Base-by-base conservation (phyloP, 2,113 vertebrate genomes). In the Hippocampus guttulatus region DNA sequence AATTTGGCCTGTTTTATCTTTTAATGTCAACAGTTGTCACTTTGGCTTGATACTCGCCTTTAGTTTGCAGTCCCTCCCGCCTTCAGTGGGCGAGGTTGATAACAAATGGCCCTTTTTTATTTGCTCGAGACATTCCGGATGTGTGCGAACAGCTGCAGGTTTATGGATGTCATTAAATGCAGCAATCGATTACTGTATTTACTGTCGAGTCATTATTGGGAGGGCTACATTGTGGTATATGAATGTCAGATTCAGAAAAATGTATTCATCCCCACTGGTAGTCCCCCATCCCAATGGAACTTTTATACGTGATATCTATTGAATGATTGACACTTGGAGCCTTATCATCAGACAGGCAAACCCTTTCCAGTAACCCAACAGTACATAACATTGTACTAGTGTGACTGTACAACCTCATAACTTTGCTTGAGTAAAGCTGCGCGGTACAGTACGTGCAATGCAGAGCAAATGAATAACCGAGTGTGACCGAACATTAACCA, bases 1-100 rank as follows among this genome's bases (percentile, higher is more conserved):
- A 38, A 38, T 38, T 38, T 38, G 33, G 5, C 33, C 33, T 38
- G 5, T 38, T 38, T 38, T 38, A 38, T 38, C 33, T 38, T 43
- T 43, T 11, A 51, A 20, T 51, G 5, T 6, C 15, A 55, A n/a
- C n/a, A n/a, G n/a, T n/a, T n/a, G n/a, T n/a, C n/a, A n/a, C n/a
- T n/a, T n/a, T n/a, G n/a, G n/a, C n/a, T n/a, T n/a, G n/a, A n/a
- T n/a, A n/a, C n/a, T n/a, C n/a, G n/a, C n/a, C n/a, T n/a, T n/a
- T n/a, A n/a, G n/a, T n/a, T n/a, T n/a, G n/a, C n/a, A 54, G 27
- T 68, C 54, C 47, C 45, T 70, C 30, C 67, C 1, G n/a, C 27
- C 63, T 75, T 55, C 67, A 69, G 25, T 70, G 66, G 64, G 3
- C 5, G 1, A 70, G 64, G 78, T 85, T 83, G 78, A 88, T 84